Base-by-base conservation (phyloP, 2,797 vertebrate genomes). In the Emys orbicularis region DNA sequence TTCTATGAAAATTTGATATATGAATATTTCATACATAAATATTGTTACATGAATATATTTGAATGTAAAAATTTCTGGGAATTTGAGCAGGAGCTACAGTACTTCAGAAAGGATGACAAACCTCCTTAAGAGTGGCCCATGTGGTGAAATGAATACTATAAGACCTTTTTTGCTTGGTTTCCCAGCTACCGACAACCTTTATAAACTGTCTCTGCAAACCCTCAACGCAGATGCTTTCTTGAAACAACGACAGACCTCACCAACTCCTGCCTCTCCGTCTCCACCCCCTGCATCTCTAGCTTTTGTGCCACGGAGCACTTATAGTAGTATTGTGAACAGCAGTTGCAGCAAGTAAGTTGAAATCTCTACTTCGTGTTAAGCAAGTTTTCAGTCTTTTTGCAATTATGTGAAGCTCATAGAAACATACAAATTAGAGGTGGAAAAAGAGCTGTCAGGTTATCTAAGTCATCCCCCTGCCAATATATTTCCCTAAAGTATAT, bases 131-230 rank as follows among this genome's bases (percentile, higher is more conserved):
- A 86, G 57, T 77, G 93, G 41, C 57, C 18, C 49, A 72, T 81
- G 44, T 57, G 68, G 7, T 56, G n/a, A 53, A 54, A 57, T 37
- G 41, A 91, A 65, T 49, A 61, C 72, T 91, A 79, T 52, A 77
- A 83, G 49, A 37, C 68, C 50, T 87, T 91, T 79, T 95, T 13
- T 96, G 68, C 96, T 98, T 98, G 18, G 94, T 94, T 95, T 82
- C 91, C 8, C 95, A 99, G 99, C 98, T 97, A 98, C 98, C 27
- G 99, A 99, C 92, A 99, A 99, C 96, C 99, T 99, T 76, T 99
- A 99, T 95, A 99, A 99, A 98, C 98, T 99, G 88, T 99, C 99
- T 96, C 98, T 99, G 83, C 99, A 99, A 98, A 99, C 99, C 19
- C 98, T 99, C 97, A 99, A 99, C 2, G 99, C 99, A 96, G 99